Base-by-base conservation (phyloP, 2,113 vertebrate species). In the Thunnus thynnus region DNA sequence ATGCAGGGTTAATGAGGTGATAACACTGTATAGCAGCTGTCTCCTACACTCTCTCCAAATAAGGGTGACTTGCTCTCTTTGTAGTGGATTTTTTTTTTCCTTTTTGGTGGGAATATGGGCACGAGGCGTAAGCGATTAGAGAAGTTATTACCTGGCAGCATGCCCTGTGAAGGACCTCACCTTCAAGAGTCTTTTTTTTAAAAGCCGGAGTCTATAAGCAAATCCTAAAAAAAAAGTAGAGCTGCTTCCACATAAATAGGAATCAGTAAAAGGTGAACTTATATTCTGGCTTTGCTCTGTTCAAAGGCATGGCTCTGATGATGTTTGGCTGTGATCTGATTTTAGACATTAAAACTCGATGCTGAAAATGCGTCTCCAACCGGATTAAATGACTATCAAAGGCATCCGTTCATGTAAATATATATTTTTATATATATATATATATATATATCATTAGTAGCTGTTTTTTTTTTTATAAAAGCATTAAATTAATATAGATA, bases 1-100 rank as follows among this genome's bases (percentile, higher is more conserved):
- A 80, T 66, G 46, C 44, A 27, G 70, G 72, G 84, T 83, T 92
- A 89, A 91, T 87, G 76, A 87, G 89, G 83, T 65, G 82, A 76
- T 58, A 71, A 36, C 63, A 46, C 25, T 57, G 65, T 70, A 61
- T 22, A 80, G 77, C 74, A 80, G 81, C 80, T 75, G 82, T 80
- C 74, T 71, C 74, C 60, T 25, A 25, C 6, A 52, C 64, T 83
- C 44, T 30, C 72, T 61, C 82, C 27, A 70, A 80, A 71, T 76
- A 55, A 84, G 68, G 75, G 57, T 48, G 72, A 74, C 77, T 54
- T 6, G 62, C 55, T 72, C 57, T 69, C 72, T 69, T 79, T 87
- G 69, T 55, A 27, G 20, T 22, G 63, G 50, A 62, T 64, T 80
- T 72, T 64, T 22, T 22, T 10, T 52, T 1, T 1, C 27, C 27